Conservation (phyloP, 2,888 invertebrate species). For the Epirrhoe alternata region DNA sequence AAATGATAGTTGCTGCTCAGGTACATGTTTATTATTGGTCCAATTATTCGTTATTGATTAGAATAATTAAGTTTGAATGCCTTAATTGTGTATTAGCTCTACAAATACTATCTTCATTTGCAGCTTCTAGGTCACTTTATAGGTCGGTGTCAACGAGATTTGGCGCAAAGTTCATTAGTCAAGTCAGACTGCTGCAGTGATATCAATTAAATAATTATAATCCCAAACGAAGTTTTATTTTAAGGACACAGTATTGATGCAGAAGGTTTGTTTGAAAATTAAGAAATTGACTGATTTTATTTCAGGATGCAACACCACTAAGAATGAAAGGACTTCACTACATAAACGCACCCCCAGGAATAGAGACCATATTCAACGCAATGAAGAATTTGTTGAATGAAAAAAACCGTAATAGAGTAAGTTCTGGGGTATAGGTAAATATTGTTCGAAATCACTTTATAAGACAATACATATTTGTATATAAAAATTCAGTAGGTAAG, state of each 20-base stretch:
- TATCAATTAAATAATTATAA: not conserved
- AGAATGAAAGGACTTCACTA: slow-evolving; percentile 85
- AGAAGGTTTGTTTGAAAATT: no score
- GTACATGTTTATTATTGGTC: slow-evolving; percentile 44
- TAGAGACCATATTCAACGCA: slow-evolving; percentile 82
- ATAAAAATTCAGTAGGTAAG: no score
- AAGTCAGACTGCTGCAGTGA: not conserved
- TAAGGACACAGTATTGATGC: not conserved
- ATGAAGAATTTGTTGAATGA: slow-evolving; percentile 83
- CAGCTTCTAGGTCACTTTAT: not conserved
- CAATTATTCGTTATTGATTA: not conserved
- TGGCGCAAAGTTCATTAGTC: not conserved
- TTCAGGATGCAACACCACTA: slow-evolving; percentile 85
- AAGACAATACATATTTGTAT: no score
- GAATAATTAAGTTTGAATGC: not conserved
- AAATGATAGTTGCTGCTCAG: slow-evolving; percentile 70
- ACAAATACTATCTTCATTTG: not conserved
- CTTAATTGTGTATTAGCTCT: not conserved
- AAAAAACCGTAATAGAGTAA: slow-evolving; percentile 84
- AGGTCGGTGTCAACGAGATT: not conserved
- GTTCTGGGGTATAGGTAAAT: no score
- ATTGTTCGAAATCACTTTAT: no score
- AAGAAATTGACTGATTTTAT: slow-evolving; percentile 30
- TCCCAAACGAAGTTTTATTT: not conserved
- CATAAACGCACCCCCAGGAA: slow-evolving; percentile 82